Evolutionary conservation across 1,140 invertebrate species (phyloP).

Genomic region (Eriocheir sinensis): DNA sequence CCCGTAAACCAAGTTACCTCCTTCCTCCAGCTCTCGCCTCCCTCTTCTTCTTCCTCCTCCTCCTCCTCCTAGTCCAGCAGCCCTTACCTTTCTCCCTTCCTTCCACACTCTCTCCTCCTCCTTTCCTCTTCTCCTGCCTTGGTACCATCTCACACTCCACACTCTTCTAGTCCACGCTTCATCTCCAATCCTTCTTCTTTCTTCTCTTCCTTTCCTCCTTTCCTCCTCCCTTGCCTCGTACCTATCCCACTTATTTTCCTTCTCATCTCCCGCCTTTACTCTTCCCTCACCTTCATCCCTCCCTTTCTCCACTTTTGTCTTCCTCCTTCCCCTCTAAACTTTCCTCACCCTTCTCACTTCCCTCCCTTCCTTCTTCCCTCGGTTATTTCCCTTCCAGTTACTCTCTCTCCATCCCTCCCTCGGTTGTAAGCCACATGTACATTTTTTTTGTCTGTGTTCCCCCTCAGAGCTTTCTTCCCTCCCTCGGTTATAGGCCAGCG

Average conservation of each 20-base stretch:
- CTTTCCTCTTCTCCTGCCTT: not conserved
- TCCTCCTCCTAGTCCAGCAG: no score
- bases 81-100: not conserved
- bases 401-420: not conserved
- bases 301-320: not conserved
- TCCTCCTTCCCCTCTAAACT: not conserved
- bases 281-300: not conserved
- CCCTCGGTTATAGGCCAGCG: not conserved
- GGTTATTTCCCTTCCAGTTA: not conserved
- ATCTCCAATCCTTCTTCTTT: not conserved
- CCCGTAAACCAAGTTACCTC: conserved; percentile 39
- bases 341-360: not conserved
- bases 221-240: not conserved
- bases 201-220: not conserved
- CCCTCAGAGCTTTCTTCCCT: no score
- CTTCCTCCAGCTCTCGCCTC: not conserved
- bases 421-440: no score
- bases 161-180: not conserved
- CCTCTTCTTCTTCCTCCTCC: not conserved
- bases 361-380: not conserved
- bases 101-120: not conserved
- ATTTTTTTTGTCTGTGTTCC: no score
- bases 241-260: not conserved
- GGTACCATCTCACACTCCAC: not conserved
- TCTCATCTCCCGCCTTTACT: not conserved